These are phyloP conservation scores for Castor canadensis DNA, from an alignment of 2,113 vertebrate genomes.

Conservation along the genomic window DNA sequence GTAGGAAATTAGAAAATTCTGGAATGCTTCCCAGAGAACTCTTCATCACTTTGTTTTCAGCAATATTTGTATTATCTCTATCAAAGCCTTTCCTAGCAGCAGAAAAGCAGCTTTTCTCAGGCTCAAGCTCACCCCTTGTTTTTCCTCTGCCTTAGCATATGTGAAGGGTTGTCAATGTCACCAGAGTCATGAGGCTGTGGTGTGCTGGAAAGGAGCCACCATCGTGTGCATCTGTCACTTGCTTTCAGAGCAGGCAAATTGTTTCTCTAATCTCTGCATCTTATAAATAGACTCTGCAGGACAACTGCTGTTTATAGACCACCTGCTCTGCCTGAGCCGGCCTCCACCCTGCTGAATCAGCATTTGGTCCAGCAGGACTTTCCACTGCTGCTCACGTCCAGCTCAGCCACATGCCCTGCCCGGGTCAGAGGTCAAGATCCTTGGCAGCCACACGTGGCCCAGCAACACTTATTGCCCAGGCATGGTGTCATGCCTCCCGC, in stretches of 20 bases:
- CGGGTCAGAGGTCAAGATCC: conserved; percentile 12
- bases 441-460: neutral
- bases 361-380: conserved; percentile 32
- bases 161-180: conserved; percentile 61
- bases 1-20: conserved; percentile 16
- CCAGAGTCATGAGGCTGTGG: neutral
- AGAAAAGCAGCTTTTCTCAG: neutral
- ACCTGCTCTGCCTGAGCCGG: conserved; percentile 70
- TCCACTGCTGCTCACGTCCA: neutral
- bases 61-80: neutral
- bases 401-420: neutral
- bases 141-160: conserved; percentile 23
- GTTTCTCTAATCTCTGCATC: conserved; percentile 58
- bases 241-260: conserved; percentile 62
- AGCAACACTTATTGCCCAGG: neutral
- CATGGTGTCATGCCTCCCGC: neutral
- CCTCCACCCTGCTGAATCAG: conserved; percentile 60
- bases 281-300: conserved; percentile 61
- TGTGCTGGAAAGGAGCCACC: conserved; percentile 34
- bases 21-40: neutral
- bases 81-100: neutral
- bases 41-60: neutral
- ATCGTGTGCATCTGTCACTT: neutral
- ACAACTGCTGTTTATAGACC: conserved; percentile 66
- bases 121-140: neutral